A percentile compares a stretch with the other conserved stretches of the same genome.
Evolutionary conservation across 37 sponge, comb jelly and placozoan species (phyloP).

Genomic region (Geodia barretti): DNA sequence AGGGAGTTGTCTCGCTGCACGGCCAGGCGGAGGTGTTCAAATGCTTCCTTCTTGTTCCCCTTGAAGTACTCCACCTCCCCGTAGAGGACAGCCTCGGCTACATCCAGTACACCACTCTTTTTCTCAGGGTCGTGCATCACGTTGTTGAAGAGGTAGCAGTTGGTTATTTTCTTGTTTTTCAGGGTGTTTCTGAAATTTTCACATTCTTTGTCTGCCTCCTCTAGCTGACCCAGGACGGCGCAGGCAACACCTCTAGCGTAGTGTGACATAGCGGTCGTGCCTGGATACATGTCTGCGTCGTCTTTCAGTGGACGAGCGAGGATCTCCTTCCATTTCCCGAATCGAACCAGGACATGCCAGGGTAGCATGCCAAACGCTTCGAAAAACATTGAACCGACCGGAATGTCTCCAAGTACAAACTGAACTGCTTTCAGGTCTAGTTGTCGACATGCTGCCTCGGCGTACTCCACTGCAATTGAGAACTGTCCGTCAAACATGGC

Average conservation of each 20-base stretch:
- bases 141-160: conserved; percentile 45
- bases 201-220: conserved; percentile 58
- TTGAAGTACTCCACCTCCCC: conserved; percentile 66
- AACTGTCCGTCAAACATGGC: conserved; percentile 77
- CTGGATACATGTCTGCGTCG: conserved; percentile 51
- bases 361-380: conserved; percentile 50
- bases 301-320: conserved; percentile 51
- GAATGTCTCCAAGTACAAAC: conserved; percentile 34
- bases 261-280: conserved; percentile 38
- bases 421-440: conserved; percentile 49
- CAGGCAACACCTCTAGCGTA: conserved; percentile 76
- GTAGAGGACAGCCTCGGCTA: conserved; percentile 59
- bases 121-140: conserved; percentile 52
- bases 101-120: conserved; percentile 52
- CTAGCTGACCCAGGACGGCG: conserved; percentile 51
- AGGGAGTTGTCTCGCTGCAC: conserved; percentile 54
- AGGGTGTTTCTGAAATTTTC: conserved; percentile 40
- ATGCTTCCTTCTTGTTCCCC: conserved; percentile 56
- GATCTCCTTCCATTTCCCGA: conserved; percentile 74
- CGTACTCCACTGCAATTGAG: conserved; percentile 52
- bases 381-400: conserved; percentile 46
- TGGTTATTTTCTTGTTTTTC: conserved; percentile 39
- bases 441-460: conserved; percentile 47
- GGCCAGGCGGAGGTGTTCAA: conserved; percentile 54
- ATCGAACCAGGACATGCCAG: conserved; percentile 71